Base-by-base conservation (phyloP, 1,140 invertebrate genomes). In the Melipona quadrifasciata region DNA sequence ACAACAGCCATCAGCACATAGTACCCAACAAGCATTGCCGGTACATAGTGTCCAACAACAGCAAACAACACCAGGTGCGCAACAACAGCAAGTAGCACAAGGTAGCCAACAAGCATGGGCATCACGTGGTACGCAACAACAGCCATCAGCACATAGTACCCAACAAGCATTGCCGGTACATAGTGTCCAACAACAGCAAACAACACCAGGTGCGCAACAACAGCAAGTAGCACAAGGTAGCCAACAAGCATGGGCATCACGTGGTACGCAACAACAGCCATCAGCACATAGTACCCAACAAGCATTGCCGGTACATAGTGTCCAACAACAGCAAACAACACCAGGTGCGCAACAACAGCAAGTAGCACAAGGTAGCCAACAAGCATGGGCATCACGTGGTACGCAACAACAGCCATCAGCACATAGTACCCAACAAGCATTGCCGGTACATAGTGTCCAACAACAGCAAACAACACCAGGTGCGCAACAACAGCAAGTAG, bases 381-480 rank as follows among this genome's bases (percentile, higher is more conserved):
- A 39, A 39, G 34, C 34, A 39, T 39, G 34, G 34, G 2, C 34
- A 39, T 39, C 34, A 39, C 34, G 34, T 39, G 34, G 34, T 39
- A 39, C 34, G 2, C 34, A 39, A 39, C 34, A 39, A 39, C 34
- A 51, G 17, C 82, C 71, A 65, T 58, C 70, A 70, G 2, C 34
- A 39, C 34, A 5, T 6, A 0, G 4, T 39, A 39, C 39, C 6
- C 39, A 5, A 0, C 4, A 39, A 39, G 39, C 39, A 8, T 2
- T 8, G 10, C 27, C 27, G 10, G 5, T 71, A 64, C 17, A 67
- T 39, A 0, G 4, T 39, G 6, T 27, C 27, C 74, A 61, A 14
- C 83, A 77, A 72, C 72, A 73, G 47, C 5, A 10, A 55, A 14
- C 83, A 78, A 74, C 78, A 78, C 39, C 12, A 10, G 17, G 16